Evolutionary conservation across 2,888 invertebrate species (phyloP).

Genomic region (Acrobeloides nanus): DNA sequence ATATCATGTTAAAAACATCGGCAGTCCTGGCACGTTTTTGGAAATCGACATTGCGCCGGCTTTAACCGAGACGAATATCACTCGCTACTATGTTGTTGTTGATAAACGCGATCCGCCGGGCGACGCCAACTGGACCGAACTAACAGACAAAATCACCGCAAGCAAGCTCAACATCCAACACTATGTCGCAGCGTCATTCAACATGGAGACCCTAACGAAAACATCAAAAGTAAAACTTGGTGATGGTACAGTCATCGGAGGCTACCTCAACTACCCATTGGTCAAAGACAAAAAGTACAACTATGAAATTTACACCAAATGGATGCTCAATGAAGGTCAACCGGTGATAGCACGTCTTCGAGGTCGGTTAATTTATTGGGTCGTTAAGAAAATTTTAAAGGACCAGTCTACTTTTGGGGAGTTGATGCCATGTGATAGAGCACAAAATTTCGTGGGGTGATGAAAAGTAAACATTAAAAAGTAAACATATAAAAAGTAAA

Average conservation of each 20-base stretch:
- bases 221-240: constrained; percentile 43
- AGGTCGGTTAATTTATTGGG: too few relatives aligned
- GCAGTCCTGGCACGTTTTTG: constrained; percentile 42
- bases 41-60: constrained; percentile 48
- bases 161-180: constrained; percentile 46
- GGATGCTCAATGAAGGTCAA: constrained; percentile 44
- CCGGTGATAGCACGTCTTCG: constrained; percentile 48
- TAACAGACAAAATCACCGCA: constrained; percentile 53
- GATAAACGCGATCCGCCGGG: constrained; percentile 53
- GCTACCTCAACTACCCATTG: constrained; percentile 53
- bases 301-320: constrained; percentile 51
- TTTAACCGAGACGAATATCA: constrained; percentile 46
- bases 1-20: constrained; percentile 50
- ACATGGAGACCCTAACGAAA: constrained; percentile 44
- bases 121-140: constrained; percentile 50
- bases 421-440: too few relatives aligned
- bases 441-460: too few relatives aligned
- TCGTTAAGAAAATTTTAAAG: too few relatives aligned
- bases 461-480: too few relatives aligned
- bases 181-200: constrained; percentile 53
- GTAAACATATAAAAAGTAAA: too few relatives aligned
- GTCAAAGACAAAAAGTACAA: constrained; percentile 51
- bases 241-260: constrained; percentile 51
- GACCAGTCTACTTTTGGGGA: too few relatives aligned
- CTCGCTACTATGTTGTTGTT: constrained; percentile 52